These are phyloP conservation scores for Rostratula benghalensis DNA, from an alignment of 2,113 vertebrate species.

Conservation along the genomic window DNA sequence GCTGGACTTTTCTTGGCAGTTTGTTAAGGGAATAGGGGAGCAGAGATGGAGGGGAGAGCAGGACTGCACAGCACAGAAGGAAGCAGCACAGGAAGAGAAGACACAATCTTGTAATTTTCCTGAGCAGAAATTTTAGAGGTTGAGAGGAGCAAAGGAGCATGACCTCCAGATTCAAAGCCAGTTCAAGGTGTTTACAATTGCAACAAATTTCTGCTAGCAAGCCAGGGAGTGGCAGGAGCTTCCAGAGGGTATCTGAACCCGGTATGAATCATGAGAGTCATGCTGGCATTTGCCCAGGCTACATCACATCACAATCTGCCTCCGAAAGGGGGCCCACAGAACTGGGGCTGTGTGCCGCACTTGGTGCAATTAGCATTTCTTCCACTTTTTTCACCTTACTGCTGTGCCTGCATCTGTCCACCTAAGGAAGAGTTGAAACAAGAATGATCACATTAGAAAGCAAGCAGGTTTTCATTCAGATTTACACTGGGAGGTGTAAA, in stretches of 20 bases:
- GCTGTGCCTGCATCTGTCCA: background rate
- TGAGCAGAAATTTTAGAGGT: background rate
- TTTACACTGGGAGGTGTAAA: background rate
- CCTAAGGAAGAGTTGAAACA: background rate
- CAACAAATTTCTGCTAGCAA: background rate
- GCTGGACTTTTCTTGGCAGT: background rate
- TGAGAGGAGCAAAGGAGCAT: background rate
- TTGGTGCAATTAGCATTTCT: accelerated
- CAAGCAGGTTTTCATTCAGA: background rate
- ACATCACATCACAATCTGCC: background rate
- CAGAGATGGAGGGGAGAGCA: background rate
- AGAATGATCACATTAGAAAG: background rate
- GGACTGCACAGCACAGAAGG: background rate
- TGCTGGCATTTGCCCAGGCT: background rate
- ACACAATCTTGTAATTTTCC: background rate
- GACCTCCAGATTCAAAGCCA: background rate
- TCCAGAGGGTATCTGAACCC: background rate
- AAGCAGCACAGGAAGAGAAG: background rate
- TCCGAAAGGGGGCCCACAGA: background rate
- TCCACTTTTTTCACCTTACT: background rate
- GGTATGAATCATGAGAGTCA: background rate
- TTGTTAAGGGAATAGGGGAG: background rate
- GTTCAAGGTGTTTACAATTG: background rate
- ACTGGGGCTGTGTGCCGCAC: background rate
- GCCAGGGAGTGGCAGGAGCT: background rate